These are phyloP conservation scores for Bufo gargarizans DNA, from an alignment of 2,113 vertebrate species.

Conservation along the genomic window DNA sequence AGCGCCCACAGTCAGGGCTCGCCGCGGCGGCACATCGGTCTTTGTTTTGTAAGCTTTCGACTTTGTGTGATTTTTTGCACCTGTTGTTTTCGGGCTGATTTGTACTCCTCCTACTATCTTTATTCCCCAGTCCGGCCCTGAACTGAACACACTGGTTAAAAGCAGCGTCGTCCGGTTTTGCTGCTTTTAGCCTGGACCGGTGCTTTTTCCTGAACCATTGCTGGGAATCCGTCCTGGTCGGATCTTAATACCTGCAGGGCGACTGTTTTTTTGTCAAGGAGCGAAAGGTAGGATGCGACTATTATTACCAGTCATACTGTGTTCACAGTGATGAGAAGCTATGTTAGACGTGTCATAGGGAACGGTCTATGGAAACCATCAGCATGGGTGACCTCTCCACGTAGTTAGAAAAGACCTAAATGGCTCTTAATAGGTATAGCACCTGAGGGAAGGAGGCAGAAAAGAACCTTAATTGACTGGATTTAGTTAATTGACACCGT, in stretches of 20 bases:
- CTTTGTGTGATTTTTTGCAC: not conserved
- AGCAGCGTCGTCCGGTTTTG: not conserved
- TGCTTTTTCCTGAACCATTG: not conserved
- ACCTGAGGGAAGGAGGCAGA: too few relatives aligned
- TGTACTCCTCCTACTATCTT: not conserved
- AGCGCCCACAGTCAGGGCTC: not conserved
- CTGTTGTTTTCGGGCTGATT: not conserved
- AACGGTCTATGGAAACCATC: too few relatives aligned
- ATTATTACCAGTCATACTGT: too few relatives aligned
- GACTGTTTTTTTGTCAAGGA: not conserved
- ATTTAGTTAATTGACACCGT: too few relatives aligned
- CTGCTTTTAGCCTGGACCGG: not conserved
- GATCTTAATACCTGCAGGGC: too few relatives aligned
- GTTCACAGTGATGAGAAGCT: too few relatives aligned
- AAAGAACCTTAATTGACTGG: too few relatives aligned
- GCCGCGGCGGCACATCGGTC: not conserved
- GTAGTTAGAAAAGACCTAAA: too few relatives aligned
- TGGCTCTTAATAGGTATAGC: too few relatives aligned
- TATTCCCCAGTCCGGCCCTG: not conserved
- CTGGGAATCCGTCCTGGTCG: not conserved
- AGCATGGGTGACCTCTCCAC: too few relatives aligned
- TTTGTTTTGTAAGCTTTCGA: conserved; percentile 7
- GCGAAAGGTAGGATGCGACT: not conserved
- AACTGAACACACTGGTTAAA: not conserved
- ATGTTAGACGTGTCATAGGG: too few relatives aligned